These are phyloP conservation scores for Drosophila paranaensis DNA, from an alignment of 2,888 invertebrate genomes.

Conservation along the genomic window DNA sequence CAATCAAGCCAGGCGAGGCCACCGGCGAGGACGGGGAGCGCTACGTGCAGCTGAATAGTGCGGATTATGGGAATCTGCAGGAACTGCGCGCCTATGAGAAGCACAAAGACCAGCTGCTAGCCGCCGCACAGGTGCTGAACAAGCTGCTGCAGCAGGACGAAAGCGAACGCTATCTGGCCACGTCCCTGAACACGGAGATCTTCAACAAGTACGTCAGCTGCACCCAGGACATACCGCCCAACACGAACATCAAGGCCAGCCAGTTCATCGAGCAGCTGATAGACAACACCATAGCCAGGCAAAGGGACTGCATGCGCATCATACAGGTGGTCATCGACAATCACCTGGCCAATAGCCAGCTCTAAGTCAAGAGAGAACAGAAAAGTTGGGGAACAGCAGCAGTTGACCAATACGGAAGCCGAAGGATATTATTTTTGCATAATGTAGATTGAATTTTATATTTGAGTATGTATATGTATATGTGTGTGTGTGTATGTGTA, in stretches of 20 bases:
- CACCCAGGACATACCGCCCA: conserved; percentile 83
- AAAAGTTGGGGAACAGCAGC: neutral
- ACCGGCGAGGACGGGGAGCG: conserved; percentile 54
- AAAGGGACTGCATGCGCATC: conserved; percentile 81
- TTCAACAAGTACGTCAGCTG: conserved; percentile 83
- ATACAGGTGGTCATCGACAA: conserved; percentile 82
- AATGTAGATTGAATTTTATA: conserved; percentile 46
- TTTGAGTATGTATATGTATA: conserved; percentile 21
- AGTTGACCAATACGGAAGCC: neutral
- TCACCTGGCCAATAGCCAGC: conserved; percentile 78
- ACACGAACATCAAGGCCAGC: conserved; percentile 80
- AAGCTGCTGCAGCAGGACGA: conserved; percentile 76
- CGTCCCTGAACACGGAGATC: conserved; percentile 82
- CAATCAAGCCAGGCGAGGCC: conserved; percentile 50
- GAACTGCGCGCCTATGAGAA: conserved; percentile 82
- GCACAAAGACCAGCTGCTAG: conserved; percentile 78
- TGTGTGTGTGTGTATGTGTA: conserved; percentile 38
- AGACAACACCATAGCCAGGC: conserved; percentile 82
- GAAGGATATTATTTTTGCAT: conserved; percentile 37
- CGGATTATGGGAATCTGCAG: conserved; percentile 81
- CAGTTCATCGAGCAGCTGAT: conserved; percentile 82
- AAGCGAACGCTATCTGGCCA: conserved; percentile 77
- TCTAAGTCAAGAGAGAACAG: conserved; percentile 25
- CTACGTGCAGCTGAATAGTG: conserved; percentile 73
- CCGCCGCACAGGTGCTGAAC: conserved; percentile 78